Percentiles rank a stretch among this genome's conserved stretches.
These are phyloP conservation scores for Psettodes erumei DNA, from an alignment of 2,113 vertebrate genomes.

Conservation along the genomic window DNA sequence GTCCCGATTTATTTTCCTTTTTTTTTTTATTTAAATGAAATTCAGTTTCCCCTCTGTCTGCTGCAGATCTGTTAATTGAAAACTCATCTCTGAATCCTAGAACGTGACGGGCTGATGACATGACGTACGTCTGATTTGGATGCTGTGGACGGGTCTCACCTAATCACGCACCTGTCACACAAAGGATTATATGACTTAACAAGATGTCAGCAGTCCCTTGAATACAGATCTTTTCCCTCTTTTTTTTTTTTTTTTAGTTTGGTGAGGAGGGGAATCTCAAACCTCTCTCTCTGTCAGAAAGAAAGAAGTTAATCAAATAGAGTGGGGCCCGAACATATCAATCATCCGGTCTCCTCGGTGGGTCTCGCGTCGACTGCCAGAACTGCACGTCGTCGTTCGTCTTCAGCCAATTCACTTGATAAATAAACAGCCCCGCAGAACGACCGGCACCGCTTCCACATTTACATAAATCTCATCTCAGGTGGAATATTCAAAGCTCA, in stretches of 20 bases:
- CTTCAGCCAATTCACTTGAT: constrained; percentile 75
- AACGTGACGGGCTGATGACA: constrained; percentile 1
- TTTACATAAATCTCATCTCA: constrained; percentile 80
- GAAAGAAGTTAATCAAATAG: constrained; percentile 77
- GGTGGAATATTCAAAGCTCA: constrained; percentile 72
- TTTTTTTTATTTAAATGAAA: neutral
- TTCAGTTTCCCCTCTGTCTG: neutral
- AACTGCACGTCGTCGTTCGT: constrained; percentile 69
- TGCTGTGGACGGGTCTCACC: constrained; percentile 10
- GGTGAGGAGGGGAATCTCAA: constrained; percentile 28
- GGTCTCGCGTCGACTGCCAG: constrained; percentile 40
- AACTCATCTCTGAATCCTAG: neutral
- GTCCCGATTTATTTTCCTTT: neutral
- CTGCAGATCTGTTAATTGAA: neutral
- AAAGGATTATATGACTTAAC: constrained; percentile 13
- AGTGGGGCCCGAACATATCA: constrained; percentile 71
- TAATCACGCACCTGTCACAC: constrained; percentile 17
- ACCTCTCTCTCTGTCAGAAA: constrained; percentile 35
- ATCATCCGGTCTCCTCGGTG: constrained; percentile 65
- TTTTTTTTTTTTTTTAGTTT: constrained; percentile 38
- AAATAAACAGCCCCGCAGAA: constrained; percentile 67
- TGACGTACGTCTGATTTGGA: constrained; percentile 15
- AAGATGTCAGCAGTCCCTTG: constrained; percentile 27
- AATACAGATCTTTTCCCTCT: constrained; percentile 21
- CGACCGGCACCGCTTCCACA: constrained; percentile 64